Evolutionary conservation across 2,797 vertebrate genomes (phyloP).

Genomic region (Myiothlypis chrysogaster): DNA sequence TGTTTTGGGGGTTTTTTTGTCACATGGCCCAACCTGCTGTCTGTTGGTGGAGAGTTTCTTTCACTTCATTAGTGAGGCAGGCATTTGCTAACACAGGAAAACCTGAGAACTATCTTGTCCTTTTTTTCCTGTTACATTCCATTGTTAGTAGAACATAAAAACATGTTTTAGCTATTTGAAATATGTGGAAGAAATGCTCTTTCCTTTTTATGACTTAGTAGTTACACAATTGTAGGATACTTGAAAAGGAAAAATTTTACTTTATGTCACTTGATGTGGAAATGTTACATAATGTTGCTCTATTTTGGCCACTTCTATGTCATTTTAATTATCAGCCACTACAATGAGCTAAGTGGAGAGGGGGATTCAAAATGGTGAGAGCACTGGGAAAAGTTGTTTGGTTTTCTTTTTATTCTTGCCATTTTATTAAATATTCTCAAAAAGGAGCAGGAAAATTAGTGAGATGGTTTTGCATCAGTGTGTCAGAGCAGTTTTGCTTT

Average conservation of each 20-base stretch:
- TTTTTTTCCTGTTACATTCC: neutral
- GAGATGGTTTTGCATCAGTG: neutral
- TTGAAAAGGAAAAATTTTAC: neutral
- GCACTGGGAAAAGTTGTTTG: neutral
- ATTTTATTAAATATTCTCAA: neutral
- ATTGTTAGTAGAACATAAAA: neutral
- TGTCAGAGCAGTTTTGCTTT: slow-evolving; percentile 27
- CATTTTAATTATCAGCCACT: neutral
- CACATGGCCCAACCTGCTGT: neutral
- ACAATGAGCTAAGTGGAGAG: neutral
- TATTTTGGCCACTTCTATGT: neutral
- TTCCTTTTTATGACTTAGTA: neutral
- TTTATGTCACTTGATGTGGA: neutral
- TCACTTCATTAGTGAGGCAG: neutral
- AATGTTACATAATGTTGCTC: neutral
- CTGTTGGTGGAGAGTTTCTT: neutral
- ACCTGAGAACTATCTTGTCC: neutral
- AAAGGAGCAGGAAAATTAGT: neutral
- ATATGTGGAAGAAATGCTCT: neutral
- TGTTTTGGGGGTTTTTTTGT: neutral
- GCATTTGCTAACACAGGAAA: neutral
- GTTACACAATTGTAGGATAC: neutral
- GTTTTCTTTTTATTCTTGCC: neutral
- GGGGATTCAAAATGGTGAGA: neutral
- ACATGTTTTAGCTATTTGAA: neutral